A percentile compares a stretch with the other conserved stretches of the same genome.
Evolutionary conservation across 2,888 invertebrate genomes (phyloP).

Genomic region (Phortica magna): DNA sequence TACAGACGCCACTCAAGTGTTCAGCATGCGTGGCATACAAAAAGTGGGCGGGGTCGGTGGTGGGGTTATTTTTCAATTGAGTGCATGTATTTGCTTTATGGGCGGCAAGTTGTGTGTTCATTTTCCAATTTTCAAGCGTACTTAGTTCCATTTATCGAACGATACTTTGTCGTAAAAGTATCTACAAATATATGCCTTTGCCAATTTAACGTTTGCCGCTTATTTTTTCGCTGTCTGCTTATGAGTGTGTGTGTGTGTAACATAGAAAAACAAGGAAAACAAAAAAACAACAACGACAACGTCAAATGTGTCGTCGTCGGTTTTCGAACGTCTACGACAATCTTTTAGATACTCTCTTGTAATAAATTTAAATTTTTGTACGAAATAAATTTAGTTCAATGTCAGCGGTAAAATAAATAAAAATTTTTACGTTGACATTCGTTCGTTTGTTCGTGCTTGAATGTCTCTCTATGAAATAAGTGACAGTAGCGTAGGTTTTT

Average conservation of each 20-base stretch:
- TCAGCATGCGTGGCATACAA: too few relatives aligned
- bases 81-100: slow-evolving; percentile 4
- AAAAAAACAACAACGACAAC: slow-evolving; percentile 8
- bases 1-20: neutral
- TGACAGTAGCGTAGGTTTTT: too few relatives aligned
- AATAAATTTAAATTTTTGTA: slow-evolving; percentile 41
- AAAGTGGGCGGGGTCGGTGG: neutral
- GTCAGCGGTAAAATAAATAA: slow-evolving; percentile 60
- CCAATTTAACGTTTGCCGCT: slow-evolving; percentile 20
- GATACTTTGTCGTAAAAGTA: too few relatives aligned
- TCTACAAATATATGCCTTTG: neutral
- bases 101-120: neutral
- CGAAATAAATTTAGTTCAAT: slow-evolving; percentile 64
- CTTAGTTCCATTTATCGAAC: too few relatives aligned
- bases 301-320: slow-evolving; percentile 12
- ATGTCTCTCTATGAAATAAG: neutral
- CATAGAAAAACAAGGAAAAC: neutral
- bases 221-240: too few relatives aligned
- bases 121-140: too few relatives aligned
- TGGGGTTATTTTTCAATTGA: slow-evolving; percentile 17
- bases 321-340: slow-evolving; percentile 16
- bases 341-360: slow-evolving; percentile 27
- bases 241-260: slow-evolving; percentile 40
- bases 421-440: neutral
- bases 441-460: neutral